A percentile compares a stretch with the other conserved stretches of the same genome.
Evolutionary conservation across 2,888 invertebrate species (phyloP).

Genomic region (Philaethria dido): DNA sequence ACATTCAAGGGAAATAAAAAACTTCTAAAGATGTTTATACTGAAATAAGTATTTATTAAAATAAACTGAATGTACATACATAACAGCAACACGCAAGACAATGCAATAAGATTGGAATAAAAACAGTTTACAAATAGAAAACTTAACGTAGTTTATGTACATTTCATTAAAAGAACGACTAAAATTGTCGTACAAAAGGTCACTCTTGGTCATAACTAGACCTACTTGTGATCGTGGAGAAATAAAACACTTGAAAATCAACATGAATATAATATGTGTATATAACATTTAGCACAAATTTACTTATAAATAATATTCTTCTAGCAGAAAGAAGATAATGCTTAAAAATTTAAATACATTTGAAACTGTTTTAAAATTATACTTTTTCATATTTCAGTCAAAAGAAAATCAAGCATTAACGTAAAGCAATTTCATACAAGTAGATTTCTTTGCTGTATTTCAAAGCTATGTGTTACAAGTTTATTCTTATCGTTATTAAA

Average conservation of each 20-base stretch:
- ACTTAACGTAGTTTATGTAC: slow-evolving; percentile 31
- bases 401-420: neutral
- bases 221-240: neutral
- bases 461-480: neutral
- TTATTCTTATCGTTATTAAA: neutral
- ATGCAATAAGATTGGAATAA: slow-evolving; percentile 72
- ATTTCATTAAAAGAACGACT: slow-evolving; percentile 2
- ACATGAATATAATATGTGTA: neutral
- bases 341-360: too few relatives aligned
- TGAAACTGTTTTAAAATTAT: neutral
- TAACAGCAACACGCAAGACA: slow-evolving; percentile 66
- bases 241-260: slow-evolving; percentile 4
- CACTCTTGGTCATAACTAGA: neutral
- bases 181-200: neutral
- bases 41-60: slow-evolving; percentile 61
- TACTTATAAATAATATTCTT: neutral
- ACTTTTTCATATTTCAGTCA: neutral
- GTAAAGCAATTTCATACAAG: neutral
- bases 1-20: slow-evolving; percentile 27
- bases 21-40: slow-evolving; percentile 55
- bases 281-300: neutral
- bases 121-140: slow-evolving; percentile 38
- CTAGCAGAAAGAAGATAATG: neutral
- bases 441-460: neutral
- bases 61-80: slow-evolving; percentile 61